Percentiles rank a stretch among this genome's conserved stretches.
phyloP scores from a whole-genome alignment of 1,140 invertebrate species.

The Cecropterus lyciades region DNA sequence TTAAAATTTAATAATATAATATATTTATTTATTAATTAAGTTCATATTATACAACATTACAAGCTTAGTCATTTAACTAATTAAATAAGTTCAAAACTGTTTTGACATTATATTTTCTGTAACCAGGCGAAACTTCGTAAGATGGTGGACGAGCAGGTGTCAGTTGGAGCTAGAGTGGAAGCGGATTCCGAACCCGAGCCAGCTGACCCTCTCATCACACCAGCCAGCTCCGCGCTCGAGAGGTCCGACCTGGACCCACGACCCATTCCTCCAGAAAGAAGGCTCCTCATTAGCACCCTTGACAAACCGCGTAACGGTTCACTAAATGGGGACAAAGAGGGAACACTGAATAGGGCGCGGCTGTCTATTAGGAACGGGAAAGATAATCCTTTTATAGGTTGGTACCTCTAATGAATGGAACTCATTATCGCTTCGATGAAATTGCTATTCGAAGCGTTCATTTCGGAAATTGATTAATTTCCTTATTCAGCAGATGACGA shows the following conservation, averaged over 20 bases:
- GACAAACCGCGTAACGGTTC: conserved; percentile 72
- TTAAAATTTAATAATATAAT: no score
- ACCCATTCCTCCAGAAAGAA: conserved; percentile 68
- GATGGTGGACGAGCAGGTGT: conserved; percentile 84
- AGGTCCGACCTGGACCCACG: conserved; percentile 63
- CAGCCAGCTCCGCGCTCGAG: conserved; percentile 71
- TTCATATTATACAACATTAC: no score
- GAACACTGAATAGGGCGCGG: conserved; percentile 68
- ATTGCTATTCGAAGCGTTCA: conserved; percentile 14
- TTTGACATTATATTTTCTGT: background rate
- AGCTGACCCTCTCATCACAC: conserved; percentile 82
- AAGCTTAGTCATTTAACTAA: no score
- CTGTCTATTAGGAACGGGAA: conserved; percentile 77
- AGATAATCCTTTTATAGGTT: conserved; percentile 78
- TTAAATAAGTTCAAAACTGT: background rate
- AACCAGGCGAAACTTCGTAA: conserved; percentile 83
- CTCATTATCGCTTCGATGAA: conserved; percentile 19
- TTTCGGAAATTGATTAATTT: conserved; percentile 19
- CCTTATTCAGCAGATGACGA: conserved; percentile 64
- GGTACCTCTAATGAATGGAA: conserved; percentile 33
- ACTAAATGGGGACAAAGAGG: conserved; percentile 71
- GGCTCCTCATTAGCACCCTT: conserved; percentile 76
- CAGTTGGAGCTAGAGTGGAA: conserved; percentile 73
- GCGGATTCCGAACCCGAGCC: conserved; percentile 77
- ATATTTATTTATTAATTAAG: no score